Percentiles rank a stretch among this genome's conserved stretches.
phyloP scores from a whole-genome alignment of 2,797 vertebrate genomes.

The Pteronotus mesoamericanus region DNA sequence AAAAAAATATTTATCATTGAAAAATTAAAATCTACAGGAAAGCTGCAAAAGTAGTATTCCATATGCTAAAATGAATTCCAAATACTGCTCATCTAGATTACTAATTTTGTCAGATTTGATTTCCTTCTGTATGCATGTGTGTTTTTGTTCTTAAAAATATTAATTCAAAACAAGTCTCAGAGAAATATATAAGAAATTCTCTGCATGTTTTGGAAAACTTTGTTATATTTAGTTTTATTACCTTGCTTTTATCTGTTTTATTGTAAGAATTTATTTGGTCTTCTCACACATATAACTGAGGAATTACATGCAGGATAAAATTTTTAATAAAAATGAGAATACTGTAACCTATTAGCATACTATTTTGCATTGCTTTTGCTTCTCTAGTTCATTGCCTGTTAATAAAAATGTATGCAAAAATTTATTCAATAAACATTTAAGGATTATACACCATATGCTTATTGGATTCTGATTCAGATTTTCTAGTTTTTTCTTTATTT shows the following conservation, averaged over 20 bases:
- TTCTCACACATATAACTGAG: neutral
- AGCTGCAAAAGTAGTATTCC: neutral
- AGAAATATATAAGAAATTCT: neutral
- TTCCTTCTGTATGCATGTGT: neutral
- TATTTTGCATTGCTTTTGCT: neutral
- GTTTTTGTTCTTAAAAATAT: neutral
- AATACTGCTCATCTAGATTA: neutral
- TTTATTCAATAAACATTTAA: neutral
- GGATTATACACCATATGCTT: neutral
- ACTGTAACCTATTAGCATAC: neutral
- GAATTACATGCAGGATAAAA: neutral
- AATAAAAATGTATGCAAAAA: neutral
- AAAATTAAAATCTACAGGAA: neutral
- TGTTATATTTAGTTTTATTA: neutral
- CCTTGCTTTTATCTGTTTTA: neutral
- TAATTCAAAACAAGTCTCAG: neutral
- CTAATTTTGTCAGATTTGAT: no score
- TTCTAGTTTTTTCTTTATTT: neutral
- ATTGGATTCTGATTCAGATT: neutral
- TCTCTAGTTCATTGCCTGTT: neutral
- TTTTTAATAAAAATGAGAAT: constrained; percentile 3
- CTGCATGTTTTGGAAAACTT: neutral
- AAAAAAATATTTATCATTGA: neutral
- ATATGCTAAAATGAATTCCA: neutral
- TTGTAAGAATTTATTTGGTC: neutral